Percentiles rank a stretch among this genome's conserved stretches.
Evolutionary conservation across 2,113 vertebrate genomes (phyloP).

Genomic region (Nothobranchius furzeri): DNA sequence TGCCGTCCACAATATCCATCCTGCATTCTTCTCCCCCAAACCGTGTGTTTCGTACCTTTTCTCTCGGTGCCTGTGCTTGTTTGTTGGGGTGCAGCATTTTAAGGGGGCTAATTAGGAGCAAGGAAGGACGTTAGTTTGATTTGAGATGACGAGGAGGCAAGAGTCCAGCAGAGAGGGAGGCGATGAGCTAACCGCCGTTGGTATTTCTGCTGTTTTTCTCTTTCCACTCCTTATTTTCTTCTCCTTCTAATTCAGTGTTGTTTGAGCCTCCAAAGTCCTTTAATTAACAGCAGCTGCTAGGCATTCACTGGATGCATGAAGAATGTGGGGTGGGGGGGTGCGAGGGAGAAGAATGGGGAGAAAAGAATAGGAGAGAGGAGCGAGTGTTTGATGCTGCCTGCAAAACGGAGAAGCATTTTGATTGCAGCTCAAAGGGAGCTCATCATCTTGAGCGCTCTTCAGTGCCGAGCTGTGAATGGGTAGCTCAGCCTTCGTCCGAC

Average conservation of each 20-base stretch:
- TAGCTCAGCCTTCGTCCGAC: slow-evolving; percentile 52
- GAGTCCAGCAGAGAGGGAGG: slow-evolving; percentile 22
- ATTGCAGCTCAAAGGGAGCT: slow-evolving; percentile 73
- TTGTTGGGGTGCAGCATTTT: slow-evolving; percentile 49
- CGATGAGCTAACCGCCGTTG: slow-evolving; percentile 40
- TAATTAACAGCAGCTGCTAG: slow-evolving; percentile 80
- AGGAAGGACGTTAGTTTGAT: slow-evolving; percentile 65
- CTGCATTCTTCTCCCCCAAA: slow-evolving; percentile 39
- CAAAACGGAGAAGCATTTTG: slow-evolving; percentile 70
- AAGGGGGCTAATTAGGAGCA: slow-evolving; percentile 74
- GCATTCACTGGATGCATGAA: slow-evolving; percentile 60
- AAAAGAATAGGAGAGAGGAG: slow-evolving; percentile 23
- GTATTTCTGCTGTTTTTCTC: slow-evolving; percentile 41
- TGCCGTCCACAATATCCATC: slow-evolving; percentile 65
- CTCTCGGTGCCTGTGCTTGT: slow-evolving; percentile 24
- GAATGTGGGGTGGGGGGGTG: slow-evolving; percentile 44
- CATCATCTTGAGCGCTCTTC: slow-evolving; percentile 74
- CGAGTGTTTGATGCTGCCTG: slow-evolving; percentile 62
- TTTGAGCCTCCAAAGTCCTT: slow-evolving; percentile 65
- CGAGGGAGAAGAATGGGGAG: slow-evolving; percentile 28
- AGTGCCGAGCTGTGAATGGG: slow-evolving; percentile 52
- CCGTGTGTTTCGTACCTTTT: not conserved
- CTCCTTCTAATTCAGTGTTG: slow-evolving; percentile 53
- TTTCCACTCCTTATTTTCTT: slow-evolving; percentile 35
- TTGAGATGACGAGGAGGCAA: slow-evolving; percentile 44